phyloP scores from a whole-genome alignment of 2,113 vertebrate genomes.

The Protomyctophum bolini region DNA sequence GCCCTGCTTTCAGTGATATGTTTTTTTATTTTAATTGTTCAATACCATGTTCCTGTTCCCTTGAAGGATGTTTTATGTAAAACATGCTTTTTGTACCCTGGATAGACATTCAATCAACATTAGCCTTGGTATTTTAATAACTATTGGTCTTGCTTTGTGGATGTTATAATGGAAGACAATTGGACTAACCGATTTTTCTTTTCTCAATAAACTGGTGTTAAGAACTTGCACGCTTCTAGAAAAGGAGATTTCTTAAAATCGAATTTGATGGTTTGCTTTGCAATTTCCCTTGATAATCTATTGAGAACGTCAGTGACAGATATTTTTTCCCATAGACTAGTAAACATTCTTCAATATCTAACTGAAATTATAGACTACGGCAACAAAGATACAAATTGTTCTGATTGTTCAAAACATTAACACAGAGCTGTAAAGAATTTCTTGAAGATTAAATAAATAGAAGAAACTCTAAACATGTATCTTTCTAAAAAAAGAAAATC shows the following conservation, averaged over 20 bases:
- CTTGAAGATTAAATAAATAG: no score
- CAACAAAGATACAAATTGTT: no score
- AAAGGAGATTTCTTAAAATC: background rate
- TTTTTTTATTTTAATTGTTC: constrained; percentile 21
- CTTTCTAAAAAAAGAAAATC: no score
- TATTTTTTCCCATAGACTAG: no score
- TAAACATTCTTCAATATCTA: no score
- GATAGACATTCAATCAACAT: constrained; percentile 76
- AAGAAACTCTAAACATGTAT: no score
- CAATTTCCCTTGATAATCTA: no score
- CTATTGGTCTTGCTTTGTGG: constrained; percentile 69
- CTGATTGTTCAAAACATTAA: no score
- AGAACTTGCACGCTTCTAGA: constrained; percentile 49
- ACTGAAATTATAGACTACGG: no score
- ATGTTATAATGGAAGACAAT: constrained; percentile 72
- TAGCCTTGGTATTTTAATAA: constrained; percentile 78
- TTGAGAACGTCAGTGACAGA: no score
- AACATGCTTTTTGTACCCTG: constrained; percentile 72
- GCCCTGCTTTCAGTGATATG: constrained; percentile 73
- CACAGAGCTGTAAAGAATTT: no score
- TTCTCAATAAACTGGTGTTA: constrained; percentile 43
- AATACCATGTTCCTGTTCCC: constrained; percentile 57
- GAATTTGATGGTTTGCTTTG: no score
- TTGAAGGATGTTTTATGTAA: constrained; percentile 76
- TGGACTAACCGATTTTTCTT: constrained; percentile 46